Base-by-base conservation (phyloP, 2,797 vertebrate species). In the Halcyon smyrnensis region DNA sequence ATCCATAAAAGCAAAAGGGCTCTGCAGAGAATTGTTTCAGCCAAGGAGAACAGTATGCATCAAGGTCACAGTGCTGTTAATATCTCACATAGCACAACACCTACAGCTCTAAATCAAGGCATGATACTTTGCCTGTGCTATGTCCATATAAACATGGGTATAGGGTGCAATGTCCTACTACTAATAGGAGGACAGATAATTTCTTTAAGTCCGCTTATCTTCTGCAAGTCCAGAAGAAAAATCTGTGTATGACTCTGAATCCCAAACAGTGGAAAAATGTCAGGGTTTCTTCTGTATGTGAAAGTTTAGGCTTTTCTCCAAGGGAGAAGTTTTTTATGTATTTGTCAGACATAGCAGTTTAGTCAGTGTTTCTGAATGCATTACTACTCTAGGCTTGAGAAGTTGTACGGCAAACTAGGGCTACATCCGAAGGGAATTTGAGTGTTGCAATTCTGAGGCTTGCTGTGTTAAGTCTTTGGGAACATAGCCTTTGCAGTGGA, bases 1-100 rank as follows among this genome's bases (percentile, higher is more conserved):
- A 64, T 46, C 8, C 2, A 0, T 24, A 41, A 27, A 25, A 69
- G 15, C 6, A n/a, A 71, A 4, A 0, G 1, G 27, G 4, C 18
- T 46, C 46, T 87, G 25, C 23, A 41, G n/a, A 46, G 27, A 54
- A 30, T 24, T 60, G 6, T 9, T 34, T 71, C n/a, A 56, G 45
- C 19, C 9, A 21, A 60, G 36, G 36, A 63, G 7, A 67, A 4
- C 15, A 56, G 17, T 11, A 11, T 59, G 19, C 24, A 27, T 54
- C 25, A 8, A 48, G 32, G 37, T 24, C 30, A 43, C 8, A 16
- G 8, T 39, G 30, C 24, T 82, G 4, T 53, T 64, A 28, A 6
- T 14, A 25, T 7, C 34, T 69, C n/a, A 18, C 1, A 11, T n/a
- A 77, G 19, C 7, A 18, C 11, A 73, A 46, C 18, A 63, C 15